Base-by-base conservation (phyloP, 1,140 invertebrate species). In the Calephelis virginiensis region DNA sequence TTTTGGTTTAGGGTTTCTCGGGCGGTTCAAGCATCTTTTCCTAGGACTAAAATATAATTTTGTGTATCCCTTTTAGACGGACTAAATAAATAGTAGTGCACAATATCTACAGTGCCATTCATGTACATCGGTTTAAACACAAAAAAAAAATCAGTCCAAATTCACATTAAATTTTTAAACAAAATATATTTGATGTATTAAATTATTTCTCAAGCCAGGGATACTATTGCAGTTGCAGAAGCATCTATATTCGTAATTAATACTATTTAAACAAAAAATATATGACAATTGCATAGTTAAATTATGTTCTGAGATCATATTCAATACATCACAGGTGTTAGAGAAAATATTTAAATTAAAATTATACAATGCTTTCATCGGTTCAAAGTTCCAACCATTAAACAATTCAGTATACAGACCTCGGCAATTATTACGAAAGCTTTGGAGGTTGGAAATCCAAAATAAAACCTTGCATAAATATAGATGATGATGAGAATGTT, bases 301-400 rank as follows among this genome's bases (percentile, higher is more conserved):
- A 91, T 91, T 88, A 90, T 86, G 81, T 85, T 87, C 79, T 88
- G 90, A 91, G 90, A 91, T 91, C 90, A 91, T 91, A 91, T 90
- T 91, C 90, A 90, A 91, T 90, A 91, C 86, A 91, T 91, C 89
- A 91, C 89, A 91, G 89, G 86, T 88, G 86, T 89, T 83, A 84
- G 77, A 83, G 73, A 89, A 78, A 86, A 75, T 81, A 81, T 77
- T 79, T 80, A 82, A 80, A 81, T 82, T 83, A 81, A 79, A 80
- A 83, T 83, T 82, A 83, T 68, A 53, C 48, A 49, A 40, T 64
- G 49, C 63, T 40, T 14, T 13, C 40, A 50, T 64, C 45, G 40
- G 13, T 43, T 46, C 40, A 62, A 37, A 64, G 48, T 64, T 64
- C 63, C 63, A 43, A 56, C 40, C 63, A 56, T 53, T 64, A 63